A percentile compares a stretch with the other conserved stretches of the same genome.
Evolutionary conservation across 2,888 invertebrate species (phyloP).

Genomic region (Lithosia quadra): DNA sequence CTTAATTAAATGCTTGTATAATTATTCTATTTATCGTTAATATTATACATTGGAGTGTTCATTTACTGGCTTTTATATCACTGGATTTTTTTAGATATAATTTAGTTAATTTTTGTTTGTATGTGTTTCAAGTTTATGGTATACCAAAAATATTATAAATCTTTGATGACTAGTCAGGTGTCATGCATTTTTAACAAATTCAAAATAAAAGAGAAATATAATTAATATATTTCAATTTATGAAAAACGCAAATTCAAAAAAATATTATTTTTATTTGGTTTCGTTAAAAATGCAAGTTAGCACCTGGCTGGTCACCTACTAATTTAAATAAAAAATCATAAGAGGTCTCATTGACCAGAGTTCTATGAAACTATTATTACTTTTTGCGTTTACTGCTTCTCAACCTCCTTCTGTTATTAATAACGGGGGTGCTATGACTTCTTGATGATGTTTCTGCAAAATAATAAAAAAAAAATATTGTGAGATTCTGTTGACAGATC

Average conservation of each 20-base stretch:
- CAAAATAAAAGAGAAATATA: not conserved
- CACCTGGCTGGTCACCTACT: not conserved
- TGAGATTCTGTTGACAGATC: not conserved
- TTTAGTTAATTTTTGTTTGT: not conserved
- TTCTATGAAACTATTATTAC: slow-evolving; percentile 33
- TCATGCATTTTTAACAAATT: not conserved
- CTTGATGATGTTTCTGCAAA: slow-evolving; percentile 66
- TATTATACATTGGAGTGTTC: not conserved
- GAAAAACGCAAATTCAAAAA: too few species aligned
- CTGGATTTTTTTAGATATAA: not conserved
- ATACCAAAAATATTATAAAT: not conserved
- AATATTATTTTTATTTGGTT: not conserved
- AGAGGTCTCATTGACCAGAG: not conserved
- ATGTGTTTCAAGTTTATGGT: not conserved
- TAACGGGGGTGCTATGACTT: slow-evolving; percentile 49
- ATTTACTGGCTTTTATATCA: not conserved
- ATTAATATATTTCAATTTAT: not conserved
- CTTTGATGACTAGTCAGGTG: not conserved
- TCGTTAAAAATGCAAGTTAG: not conserved
- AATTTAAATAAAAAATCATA: not conserved
- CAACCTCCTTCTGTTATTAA: slow-evolving; percentile 66
- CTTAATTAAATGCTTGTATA: not conserved
- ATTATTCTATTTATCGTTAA: not conserved
- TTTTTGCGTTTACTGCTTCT: slow-evolving; percentile 74
- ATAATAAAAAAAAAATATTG: slow-evolving; percentile 24